Base-by-base conservation (phyloP, 2,888 invertebrate genomes). In the Pyrocoelia pectoralis region DNA sequence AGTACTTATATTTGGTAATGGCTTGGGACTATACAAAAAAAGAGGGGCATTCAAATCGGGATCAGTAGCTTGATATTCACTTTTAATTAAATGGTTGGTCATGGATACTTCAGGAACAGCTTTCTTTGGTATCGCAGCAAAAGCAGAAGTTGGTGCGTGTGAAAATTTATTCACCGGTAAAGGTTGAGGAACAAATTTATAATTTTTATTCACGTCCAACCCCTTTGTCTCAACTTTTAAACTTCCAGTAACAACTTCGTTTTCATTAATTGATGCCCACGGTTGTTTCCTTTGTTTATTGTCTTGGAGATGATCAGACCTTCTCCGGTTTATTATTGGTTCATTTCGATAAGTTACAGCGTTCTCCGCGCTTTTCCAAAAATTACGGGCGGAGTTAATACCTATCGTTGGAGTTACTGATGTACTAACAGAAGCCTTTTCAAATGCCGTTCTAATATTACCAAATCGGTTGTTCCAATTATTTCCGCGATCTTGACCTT, bases 381-480 rank as follows among this genome's bases (percentile, higher is more conserved):
- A 88, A 41, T 83, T 84, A 68, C 85, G 84, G 2, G 87, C 87
- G 0, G 86, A 83, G 51, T 84, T 84, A 8, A 84, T 84, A 6
- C 84, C 81, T 9, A 82, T 82, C 0, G 38, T 61, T 1, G 66
- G 63, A 1, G 63, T 56, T 9, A 59, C 40, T 82, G 77, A 68
- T 83, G 54, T 58, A 56, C 29, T 61, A 1, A 58, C 84, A n/a
- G 83, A 81, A 3, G 83, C 83, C 43, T 84, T 86, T 76, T 95
- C 94, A 76, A 95, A 95, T 0, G 89, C 85, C 33, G 91, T 90
- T 79, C 93, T 94, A 29, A 95, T 90, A 72, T 91, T 90, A 0
- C 92, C 92, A 76, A 95, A 95, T 66, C 93, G 86, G 73, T 84
- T 92, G 72, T 88, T 91, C 94, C 95, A 95, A 73, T 92, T 91